Evolutionary conservation across 2,797 vertebrate species (phyloP).

Genomic region (Pygocentrus nattereri): DNA sequence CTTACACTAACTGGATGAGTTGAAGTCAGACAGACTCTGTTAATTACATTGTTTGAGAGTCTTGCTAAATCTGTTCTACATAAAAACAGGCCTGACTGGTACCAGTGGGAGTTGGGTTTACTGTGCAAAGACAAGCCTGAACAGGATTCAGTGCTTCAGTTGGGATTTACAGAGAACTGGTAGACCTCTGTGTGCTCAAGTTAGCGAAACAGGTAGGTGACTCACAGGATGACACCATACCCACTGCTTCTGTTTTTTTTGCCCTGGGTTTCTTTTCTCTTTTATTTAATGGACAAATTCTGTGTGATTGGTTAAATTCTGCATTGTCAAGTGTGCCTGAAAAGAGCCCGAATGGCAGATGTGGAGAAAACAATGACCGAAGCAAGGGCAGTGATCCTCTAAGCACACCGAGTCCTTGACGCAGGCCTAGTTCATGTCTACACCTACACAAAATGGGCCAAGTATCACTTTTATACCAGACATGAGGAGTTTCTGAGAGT

Average conservation of each 20-base stretch:
- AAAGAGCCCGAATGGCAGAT: background rate
- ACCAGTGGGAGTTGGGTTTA: slow-evolving; percentile 69
- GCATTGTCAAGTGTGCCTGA: slow-evolving; percentile 5
- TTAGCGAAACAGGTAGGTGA: slow-evolving; percentile 32
- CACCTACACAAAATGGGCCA: background rate
- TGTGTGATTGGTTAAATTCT: background rate
- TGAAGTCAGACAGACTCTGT: slow-evolving; percentile 61
- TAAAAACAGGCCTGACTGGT: slow-evolving; percentile 75
- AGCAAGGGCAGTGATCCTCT: background rate
- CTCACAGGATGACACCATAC: slow-evolving; percentile 12
- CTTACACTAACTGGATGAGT: slow-evolving; percentile 43
- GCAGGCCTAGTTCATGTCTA: background rate
- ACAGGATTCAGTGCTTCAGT: slow-evolving; percentile 66
- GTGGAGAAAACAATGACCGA: slow-evolving; percentile 8
- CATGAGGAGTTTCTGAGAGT: background rate
- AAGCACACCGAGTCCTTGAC: background rate
- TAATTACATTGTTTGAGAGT: slow-evolving; percentile 71
- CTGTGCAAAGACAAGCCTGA: slow-evolving; percentile 75
- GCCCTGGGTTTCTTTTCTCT: background rate
- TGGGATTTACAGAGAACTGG: slow-evolving; percentile 20
- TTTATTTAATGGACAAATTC: background rate
- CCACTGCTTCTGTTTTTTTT: background rate
- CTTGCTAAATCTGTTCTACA: slow-evolving; percentile 61
- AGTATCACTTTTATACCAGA: background rate
- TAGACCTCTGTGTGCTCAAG: slow-evolving; percentile 15